phyloP scores from a whole-genome alignment of 2,888 invertebrate genomes.

The Rhogogaster chlorosoma region DNA sequence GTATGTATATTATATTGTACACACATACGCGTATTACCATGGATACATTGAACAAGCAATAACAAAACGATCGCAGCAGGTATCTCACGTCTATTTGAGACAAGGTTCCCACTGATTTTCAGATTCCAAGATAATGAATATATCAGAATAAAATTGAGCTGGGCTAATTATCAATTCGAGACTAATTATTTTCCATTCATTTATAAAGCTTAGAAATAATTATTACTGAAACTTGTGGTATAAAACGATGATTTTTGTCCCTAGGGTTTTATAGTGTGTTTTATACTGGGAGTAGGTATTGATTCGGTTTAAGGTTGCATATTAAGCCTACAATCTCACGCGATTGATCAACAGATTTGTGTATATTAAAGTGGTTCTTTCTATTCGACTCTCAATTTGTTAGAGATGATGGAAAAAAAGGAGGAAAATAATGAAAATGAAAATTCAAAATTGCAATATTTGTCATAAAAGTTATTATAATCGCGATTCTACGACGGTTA shows the following conservation, averaged over 20 bases:
- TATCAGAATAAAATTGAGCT: not conserved
- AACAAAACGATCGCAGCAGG: not conserved
- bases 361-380: not conserved
- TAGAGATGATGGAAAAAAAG: too few relatives aligned
- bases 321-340: slow-evolving; percentile 6
- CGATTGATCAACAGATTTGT: not conserved
- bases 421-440: not conserved
- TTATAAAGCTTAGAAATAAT: not conserved
- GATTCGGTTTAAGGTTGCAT: slow-evolving; percentile 9
- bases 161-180: too few relatives aligned
- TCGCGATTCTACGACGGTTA: too few relatives aligned
- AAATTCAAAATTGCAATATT: not conserved
- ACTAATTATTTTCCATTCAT: too few relatives aligned
- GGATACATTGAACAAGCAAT: slow-evolving; percentile 10
- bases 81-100: not conserved
- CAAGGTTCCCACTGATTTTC: not conserved
- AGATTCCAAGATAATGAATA: not conserved
- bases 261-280: not conserved
- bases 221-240: not conserved
- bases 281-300: slow-evolving; percentile 4
- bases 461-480: not conserved
- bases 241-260: not conserved
- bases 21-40: not conserved
- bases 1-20: not conserved
- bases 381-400: not conserved